Percentiles rank a stretch among this genome's conserved stretches.
Evolutionary conservation across 2,888 invertebrate genomes (phyloP).

Genomic region (Epistrophella euchroma): DNA sequence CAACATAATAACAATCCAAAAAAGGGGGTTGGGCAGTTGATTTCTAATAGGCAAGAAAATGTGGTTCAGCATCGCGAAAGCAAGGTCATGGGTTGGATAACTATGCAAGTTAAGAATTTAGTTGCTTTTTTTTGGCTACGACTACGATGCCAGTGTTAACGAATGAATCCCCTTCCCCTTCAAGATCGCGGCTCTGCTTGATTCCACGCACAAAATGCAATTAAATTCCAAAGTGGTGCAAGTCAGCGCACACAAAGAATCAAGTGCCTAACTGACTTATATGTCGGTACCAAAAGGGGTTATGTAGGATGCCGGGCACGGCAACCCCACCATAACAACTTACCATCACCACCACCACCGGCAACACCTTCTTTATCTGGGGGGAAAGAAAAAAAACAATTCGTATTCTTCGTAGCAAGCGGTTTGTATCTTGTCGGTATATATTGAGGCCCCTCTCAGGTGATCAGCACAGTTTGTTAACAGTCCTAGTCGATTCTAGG

Average conservation of each 20-base stretch:
- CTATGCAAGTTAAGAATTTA: conserved; percentile 47
- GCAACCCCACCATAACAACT: conserved; percentile 38
- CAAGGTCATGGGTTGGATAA: conserved; percentile 71
- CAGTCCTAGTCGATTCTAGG: conserved; percentile 85
- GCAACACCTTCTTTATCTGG: conserved; percentile 71
- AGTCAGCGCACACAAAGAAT: conserved; percentile 51
- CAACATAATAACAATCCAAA: conserved; percentile 12
- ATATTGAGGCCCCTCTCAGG: conserved; percentile 82
- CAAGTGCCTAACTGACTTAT: conserved; percentile 34
- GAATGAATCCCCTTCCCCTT: conserved; percentile 60
- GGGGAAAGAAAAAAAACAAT: conserved; percentile 54
- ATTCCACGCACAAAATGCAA: conserved; percentile 67
- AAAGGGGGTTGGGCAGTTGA: conserved; percentile 15
- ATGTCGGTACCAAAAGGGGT: conserved; percentile 31
- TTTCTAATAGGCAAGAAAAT: conserved; percentile 27
- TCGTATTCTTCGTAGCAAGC: conserved; percentile 67
- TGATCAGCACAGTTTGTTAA: conserved; percentile 84
- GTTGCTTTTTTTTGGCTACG: conserved; percentile 40
- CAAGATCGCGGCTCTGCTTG: conserved; percentile 5
- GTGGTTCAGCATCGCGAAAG: conserved; percentile 52
- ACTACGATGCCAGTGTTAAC: conserved; percentile 17
- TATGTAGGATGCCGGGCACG: conserved; percentile 47
- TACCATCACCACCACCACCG: conserved; percentile 24
- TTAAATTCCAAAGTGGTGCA: conserved; percentile 66
- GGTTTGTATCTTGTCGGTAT: conserved; percentile 78